Conservation (phyloP, 23 tunicate genomes). For the Ciona savignyi region DNA sequence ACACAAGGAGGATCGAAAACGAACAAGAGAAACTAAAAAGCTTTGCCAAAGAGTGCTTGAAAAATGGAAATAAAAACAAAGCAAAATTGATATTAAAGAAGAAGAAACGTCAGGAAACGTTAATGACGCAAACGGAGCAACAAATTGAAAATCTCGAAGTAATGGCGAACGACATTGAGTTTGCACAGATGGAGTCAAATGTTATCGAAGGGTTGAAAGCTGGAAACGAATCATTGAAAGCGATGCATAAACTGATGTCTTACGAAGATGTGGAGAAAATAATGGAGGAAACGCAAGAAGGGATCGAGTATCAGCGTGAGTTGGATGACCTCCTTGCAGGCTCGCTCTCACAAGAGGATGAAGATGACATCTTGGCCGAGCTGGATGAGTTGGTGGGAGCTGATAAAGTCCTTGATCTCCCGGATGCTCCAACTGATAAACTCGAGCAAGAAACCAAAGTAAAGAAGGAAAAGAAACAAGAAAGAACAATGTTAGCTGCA, state of each 20-base stretch:
- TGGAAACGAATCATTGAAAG: slow-evolving; percentile 84
- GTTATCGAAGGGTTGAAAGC: slow-evolving; percentile 79
- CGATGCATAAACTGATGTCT: slow-evolving; percentile 87
- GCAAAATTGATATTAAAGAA: slow-evolving; percentile 74
- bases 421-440: slow-evolving; percentile 68
- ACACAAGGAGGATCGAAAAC: slow-evolving; percentile 71
- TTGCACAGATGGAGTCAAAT: slow-evolving; percentile 83
- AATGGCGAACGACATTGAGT: slow-evolving; percentile 83
- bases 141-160: slow-evolving; percentile 79
- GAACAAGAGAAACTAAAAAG: slow-evolving; percentile 71
- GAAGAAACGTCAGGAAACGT: slow-evolving; percentile 72
- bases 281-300: slow-evolving; percentile 87
- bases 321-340: slow-evolving; percentile 72
- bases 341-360: slow-evolving; percentile 72
- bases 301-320: slow-evolving; percentile 81
- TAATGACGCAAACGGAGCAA: slow-evolving; percentile 70
- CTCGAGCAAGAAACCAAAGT: slow-evolving; percentile 6
- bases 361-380: slow-evolving; percentile 58
- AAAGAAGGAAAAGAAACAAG: slow-evolving; percentile 16
- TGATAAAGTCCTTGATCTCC: slow-evolving; percentile 21
- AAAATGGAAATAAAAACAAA: slow-evolving; percentile 71
- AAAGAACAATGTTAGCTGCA: slow-evolving; percentile 31
- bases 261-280: slow-evolving; percentile 89
- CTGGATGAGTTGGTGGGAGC: slow-evolving; percentile 63
- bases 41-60: slow-evolving; percentile 57